Conservation (phyloP, 2,888 invertebrate species). For the Dasysyrphus albostriatus region DNA sequence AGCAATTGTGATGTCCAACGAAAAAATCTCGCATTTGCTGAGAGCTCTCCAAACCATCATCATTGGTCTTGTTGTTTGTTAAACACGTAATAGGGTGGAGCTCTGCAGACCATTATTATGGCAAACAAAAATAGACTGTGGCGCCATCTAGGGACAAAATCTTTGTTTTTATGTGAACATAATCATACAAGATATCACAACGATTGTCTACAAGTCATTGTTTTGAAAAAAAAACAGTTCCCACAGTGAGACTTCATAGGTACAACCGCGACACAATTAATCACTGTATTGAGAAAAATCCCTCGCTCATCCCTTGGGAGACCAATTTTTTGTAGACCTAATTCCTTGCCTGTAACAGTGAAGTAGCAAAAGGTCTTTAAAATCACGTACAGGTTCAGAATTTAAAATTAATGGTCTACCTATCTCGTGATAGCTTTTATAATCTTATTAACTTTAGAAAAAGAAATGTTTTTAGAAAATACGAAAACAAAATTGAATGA, state of each 20-base stretch:
- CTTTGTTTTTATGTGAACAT: conserved; percentile 6
- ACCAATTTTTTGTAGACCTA: background rate
- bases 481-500: too few relatives aligned
- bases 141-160: conserved; percentile 42
- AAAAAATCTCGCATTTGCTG: conserved; percentile 32
- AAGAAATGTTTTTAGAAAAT: too few relatives aligned
- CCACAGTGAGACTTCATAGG: background rate
- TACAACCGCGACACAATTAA: background rate
- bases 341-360: too few relatives aligned
- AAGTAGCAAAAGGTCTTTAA: background rate
- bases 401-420: too few relatives aligned
- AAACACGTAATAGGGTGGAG: conserved; percentile 62
- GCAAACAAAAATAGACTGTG: conserved; percentile 28
- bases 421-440: too few relatives aligned
- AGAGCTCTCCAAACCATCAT: conserved; percentile 17
- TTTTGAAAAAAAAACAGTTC: background rate
- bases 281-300: background rate
- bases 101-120: conserved; percentile 31
- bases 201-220: background rate
- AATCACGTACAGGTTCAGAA: background rate
- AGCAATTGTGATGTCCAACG: conserved; percentile 65
- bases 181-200: conserved; percentile 20
- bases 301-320: background rate
- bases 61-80: conserved; percentile 37
- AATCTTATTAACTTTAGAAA: too few relatives aligned